Evolutionary conservation across 2,113 vertebrate species (phyloP).

Genomic region (Eupsittula cactorum): DNA sequence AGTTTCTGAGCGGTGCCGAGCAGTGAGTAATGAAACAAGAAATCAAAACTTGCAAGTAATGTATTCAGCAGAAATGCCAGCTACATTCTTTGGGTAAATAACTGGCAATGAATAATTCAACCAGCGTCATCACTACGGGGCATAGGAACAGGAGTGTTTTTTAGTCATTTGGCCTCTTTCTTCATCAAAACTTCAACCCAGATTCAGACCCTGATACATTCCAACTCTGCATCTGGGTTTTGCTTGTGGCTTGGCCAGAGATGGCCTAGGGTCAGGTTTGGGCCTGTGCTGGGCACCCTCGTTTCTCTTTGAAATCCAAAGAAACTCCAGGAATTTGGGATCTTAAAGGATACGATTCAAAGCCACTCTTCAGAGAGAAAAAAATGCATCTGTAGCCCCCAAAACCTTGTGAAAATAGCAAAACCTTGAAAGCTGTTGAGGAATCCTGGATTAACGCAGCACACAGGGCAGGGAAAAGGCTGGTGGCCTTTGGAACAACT

Average conservation of each 20-base stretch:
- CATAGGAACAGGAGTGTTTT: constrained; percentile 17
- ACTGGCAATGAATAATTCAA: constrained; percentile 66
- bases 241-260: not conserved
- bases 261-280: not conserved
- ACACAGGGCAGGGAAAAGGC: constrained; percentile 1
- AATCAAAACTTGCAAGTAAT: constrained; percentile 66
- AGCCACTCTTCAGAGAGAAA: not conserved
- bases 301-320: not conserved
- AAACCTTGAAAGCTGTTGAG: constrained; percentile 37
- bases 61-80: constrained; percentile 57
- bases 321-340: not conserved
- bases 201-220: not conserved
- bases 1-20: not conserved
- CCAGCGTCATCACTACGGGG: constrained; percentile 13
- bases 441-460: constrained; percentile 46
- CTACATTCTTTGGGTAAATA: constrained; percentile 50
- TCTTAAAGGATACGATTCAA: not conserved
- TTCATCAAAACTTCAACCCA: constrained; percentile 12
- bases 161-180: constrained; percentile 40
- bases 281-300: not conserved
- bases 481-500: constrained; percentile 71
- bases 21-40: constrained; percentile 53
- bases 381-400: not conserved
- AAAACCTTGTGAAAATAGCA: constrained; percentile 26
- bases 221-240: not conserved